Evolutionary conservation across 2,113 vertebrate genomes (phyloP), one percentile per base, ranked within the genome.

Genomic region (Macrotus californicus): DNA sequence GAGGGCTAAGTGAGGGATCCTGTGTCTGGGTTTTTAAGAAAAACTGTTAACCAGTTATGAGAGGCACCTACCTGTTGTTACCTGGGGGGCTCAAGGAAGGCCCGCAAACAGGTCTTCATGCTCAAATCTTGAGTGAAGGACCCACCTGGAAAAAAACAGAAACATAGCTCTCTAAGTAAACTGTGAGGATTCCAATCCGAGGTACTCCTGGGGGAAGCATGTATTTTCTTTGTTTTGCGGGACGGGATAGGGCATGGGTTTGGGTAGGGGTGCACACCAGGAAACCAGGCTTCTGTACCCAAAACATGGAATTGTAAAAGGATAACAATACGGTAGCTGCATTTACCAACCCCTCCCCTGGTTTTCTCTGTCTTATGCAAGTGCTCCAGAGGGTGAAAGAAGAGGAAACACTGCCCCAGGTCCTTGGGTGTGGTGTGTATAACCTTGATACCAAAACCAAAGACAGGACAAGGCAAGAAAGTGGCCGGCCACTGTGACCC

Each of bases 1-100:
- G 6, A 13, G 31, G 3, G n/a, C 22, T 12, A 7, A 15, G n/a
- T 0, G 29, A 18, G 16, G 15, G 24, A 69, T 6, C n/a, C 14
- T 2, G 0, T 14, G 5, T 8, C 46, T 83, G 31, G n/a, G 67
- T 67, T 67, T 89, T 85, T 26, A 59, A 81, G 81, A 73, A 10
- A 41, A 46, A 66, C 0, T 24, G 22, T 64, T 29, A 39, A 18
- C 15, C 31, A 29, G 70, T 19, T 41, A 41, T 46, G 46, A 64
- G 34, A 52, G 36, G 8, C 19, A 31, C 46, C n/a, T 41, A 90
- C 89, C 82, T 73, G 39, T 39, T 67, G 73, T 29, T 69, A 31
- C 66, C 72, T 43, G 79, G 54, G 73, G 72, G 39, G 59, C 43
- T 83, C 16, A 3, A 26, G 79, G 69, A 36, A 72, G 26, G 13